Conservation (phyloP, 2,113 vertebrate genomes). For the Strix aluco region DNA sequence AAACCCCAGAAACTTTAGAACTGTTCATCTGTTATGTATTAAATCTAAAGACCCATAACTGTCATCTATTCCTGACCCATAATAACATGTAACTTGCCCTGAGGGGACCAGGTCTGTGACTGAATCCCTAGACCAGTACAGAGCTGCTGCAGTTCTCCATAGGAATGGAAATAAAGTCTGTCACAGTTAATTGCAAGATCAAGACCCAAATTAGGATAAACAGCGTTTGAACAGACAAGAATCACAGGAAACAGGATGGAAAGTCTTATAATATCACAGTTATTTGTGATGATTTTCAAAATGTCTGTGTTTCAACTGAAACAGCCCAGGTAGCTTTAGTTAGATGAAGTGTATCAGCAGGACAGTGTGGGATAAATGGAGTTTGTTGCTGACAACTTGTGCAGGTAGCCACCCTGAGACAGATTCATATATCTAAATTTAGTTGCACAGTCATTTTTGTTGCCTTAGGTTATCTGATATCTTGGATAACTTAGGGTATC, state of each 20-base stretch:
- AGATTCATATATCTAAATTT: background rate
- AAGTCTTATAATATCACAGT: background rate
- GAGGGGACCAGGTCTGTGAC: background rate
- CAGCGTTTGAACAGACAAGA: background rate
- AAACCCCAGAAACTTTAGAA: background rate
- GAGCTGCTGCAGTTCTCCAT: background rate
- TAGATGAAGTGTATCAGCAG: background rate
- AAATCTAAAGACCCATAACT: background rate
- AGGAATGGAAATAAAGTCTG: background rate
- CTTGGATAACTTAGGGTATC: background rate
- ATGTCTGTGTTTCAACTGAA: background rate
- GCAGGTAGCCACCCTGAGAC: background rate
- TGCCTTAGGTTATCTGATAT: background rate
- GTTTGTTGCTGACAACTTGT: background rate
- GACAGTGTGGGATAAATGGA: background rate
- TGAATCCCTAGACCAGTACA: background rate
- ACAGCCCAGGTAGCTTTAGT: background rate
- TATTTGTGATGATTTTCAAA: background rate
- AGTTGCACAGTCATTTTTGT: background rate
- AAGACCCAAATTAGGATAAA: background rate
- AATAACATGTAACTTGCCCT: background rate
- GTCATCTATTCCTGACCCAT: background rate
- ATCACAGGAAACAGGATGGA: background rate
- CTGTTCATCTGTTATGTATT: background rate
- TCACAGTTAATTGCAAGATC: background rate